Evolutionary conservation across 2,888 invertebrate genomes (phyloP).

Genomic region (Rhingia campestris): DNA sequence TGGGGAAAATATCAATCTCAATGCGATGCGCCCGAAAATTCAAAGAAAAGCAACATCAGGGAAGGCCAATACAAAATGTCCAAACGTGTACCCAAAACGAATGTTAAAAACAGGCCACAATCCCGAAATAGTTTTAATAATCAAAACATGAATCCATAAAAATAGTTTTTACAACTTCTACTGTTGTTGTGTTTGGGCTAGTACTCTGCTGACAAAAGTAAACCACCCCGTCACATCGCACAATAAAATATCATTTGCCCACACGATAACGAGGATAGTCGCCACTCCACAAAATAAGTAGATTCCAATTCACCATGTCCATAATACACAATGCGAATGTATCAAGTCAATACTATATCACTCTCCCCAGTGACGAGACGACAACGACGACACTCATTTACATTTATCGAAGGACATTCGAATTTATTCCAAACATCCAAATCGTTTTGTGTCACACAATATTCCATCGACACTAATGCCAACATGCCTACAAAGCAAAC

Average conservation of each 20-base stretch:
- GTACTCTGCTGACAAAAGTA: neutral
- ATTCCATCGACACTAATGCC: conserved; percentile 11
- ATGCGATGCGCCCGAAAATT: too few species aligned
- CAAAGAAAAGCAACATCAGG: too few species aligned
- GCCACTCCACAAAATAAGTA: neutral
- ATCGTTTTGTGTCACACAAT: neutral
- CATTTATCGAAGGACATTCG: conserved; percentile 2
- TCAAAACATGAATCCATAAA: too few species aligned
- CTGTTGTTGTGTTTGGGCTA: neutral
- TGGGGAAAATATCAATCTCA: too few species aligned
- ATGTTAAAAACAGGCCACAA: too few species aligned
- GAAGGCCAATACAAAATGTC: too few species aligned
- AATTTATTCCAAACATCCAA: conserved; percentile 5
- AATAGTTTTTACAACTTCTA: too few species aligned
- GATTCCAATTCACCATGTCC: neutral
- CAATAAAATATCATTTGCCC: neutral
- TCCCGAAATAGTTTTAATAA: too few species aligned
- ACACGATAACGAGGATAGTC: neutral
- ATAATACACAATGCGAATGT: neutral
- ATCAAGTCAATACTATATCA: neutral
- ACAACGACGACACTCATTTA: neutral
- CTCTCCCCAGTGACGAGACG: too few species aligned
- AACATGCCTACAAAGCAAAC: conserved; percentile 31
- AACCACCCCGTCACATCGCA: neutral
- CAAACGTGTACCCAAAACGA: too few species aligned